Base-by-base conservation (phyloP, 2,888 invertebrate genomes). In the Kryphioiulus occultus region DNA sequence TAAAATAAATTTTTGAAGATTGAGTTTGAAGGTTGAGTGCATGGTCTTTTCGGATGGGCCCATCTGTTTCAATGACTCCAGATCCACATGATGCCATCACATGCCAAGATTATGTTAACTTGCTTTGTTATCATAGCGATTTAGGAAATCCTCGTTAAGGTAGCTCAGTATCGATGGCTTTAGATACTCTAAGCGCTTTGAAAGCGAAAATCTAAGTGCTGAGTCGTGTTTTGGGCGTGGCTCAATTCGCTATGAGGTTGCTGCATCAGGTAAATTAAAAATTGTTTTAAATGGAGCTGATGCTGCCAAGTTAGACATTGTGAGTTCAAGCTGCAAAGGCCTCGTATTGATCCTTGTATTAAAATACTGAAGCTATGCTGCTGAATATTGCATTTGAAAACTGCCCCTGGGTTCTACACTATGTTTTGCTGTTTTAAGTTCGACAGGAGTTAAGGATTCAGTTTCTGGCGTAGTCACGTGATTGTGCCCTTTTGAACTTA, bases 101-200 rank as follows among this genome's bases (percentile, higher is more conserved):
- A 26, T 22, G 0, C 2, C n/a, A 30, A 30, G 78, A 78, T 78
- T 30, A 78, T 22, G 78, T 78, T 44, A 44, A 44, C 44, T 78
- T 78, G 78, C 59, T 68, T 68, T 78, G 78, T 78, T 78, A 78
- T 26, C 78, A 78, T 78, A 78, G 26, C 78, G 78, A 78, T 78
- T 78, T 78, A 78, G 78, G 78, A 78, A 78, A 78, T 78, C 30
- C 78, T 78, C 78, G 30, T 78, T 78, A 30, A 78, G 78, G 30
- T 78, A 78, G 30, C 78, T 30, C 12, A 78, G 15, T 30, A 26
- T 78, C 15, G 30, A 30, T 30, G 30, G 78, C 68, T 0, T 26
- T 22, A 22, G 22, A 22, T 26, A 2, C 68, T 5, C 68, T 22
- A 26, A 22, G n/a, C 10, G 26, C 22, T 15, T 30, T 78, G 30